Conservation (phyloP, 1,140 invertebrate species). For the Galleria mellonella region DNA sequence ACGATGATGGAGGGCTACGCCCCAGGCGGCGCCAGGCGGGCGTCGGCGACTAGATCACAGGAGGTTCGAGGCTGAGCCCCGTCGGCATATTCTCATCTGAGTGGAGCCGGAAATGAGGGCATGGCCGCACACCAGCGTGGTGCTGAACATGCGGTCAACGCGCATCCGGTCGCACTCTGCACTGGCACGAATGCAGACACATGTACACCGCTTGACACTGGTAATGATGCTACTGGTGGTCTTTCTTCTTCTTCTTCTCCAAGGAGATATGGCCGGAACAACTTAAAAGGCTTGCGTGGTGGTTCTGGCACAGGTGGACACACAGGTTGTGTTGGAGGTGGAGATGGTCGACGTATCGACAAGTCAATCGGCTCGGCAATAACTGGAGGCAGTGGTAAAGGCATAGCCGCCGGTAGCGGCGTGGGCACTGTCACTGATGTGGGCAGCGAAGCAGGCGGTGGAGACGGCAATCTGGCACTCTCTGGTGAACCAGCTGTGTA, state of each 20-base stretch:
- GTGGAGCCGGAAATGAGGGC: conserved; percentile 50
- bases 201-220: conserved; percentile 38
- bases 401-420: conserved; percentile 22
- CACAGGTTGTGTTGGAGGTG: conserved; percentile 27
- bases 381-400: conserved; percentile 12
- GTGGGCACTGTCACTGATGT: conserved; percentile 44
- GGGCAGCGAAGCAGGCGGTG: conserved; percentile 66
- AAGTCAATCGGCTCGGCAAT: conserved; percentile 71
- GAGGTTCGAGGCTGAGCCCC: conserved; percentile 42
- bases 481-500: conserved; percentile 56
- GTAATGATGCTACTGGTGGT: conserved; percentile 41
- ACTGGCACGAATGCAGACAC: conserved; percentile 60
- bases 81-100: conserved; percentile 53
- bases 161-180: conserved; percentile 49
- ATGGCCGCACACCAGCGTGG: conserved; percentile 42
- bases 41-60: conserved; percentile 71
- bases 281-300: conserved; percentile 69
- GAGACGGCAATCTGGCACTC: conserved; percentile 54
- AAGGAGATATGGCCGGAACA: conserved; percentile 78
- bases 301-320: conserved; percentile 27
- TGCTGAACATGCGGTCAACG: conserved; percentile 39
- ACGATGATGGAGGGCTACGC: conserved; percentile 66
- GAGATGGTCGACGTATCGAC: conserved; percentile 62
- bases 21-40: conserved; percentile 63
- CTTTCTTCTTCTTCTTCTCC: conserved; percentile 49